These are phyloP conservation scores for Parapristionchus giblindavisi DNA, from an alignment of 2,888 invertebrate genomes.

Conservation along the genomic window DNA sequence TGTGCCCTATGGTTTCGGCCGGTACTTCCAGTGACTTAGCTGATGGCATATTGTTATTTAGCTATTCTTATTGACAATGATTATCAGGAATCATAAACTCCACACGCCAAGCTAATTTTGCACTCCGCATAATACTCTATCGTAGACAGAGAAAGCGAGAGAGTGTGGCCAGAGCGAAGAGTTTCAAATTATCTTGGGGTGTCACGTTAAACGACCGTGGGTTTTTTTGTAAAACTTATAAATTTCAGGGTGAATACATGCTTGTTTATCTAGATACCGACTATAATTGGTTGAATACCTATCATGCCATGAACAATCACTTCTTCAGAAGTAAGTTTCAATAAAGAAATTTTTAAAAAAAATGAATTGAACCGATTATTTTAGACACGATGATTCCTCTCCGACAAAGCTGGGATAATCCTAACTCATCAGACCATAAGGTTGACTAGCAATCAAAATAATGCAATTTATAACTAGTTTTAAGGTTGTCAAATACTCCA, in stretches of 20 bases:
- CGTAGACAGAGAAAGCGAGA: too few relatives aligned
- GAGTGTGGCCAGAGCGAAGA: too few relatives aligned
- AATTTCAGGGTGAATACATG: slow-evolving; percentile 80
- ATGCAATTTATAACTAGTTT: background rate
- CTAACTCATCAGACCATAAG: slow-evolving; percentile 59
- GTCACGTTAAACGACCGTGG: background rate
- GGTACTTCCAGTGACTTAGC: too few relatives aligned
- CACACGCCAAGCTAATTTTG: too few relatives aligned
- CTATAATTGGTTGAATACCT: slow-evolving; percentile 75
- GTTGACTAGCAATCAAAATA: background rate
- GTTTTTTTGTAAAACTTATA: background rate
- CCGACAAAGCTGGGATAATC: slow-evolving; percentile 56
- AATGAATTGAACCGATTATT: slow-evolving; percentile 17
- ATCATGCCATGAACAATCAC: slow-evolving; percentile 69
- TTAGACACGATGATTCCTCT: slow-evolving; percentile 62
- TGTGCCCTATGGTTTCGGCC: too few relatives aligned
- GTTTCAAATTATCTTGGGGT: too few relatives aligned
- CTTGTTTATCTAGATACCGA: slow-evolving; percentile 89
- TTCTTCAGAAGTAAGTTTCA: slow-evolving; percentile 61
- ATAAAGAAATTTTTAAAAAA: background rate
- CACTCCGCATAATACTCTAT: too few relatives aligned
- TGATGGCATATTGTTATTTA: too few relatives aligned
- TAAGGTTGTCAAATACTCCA: slow-evolving; percentile 74
- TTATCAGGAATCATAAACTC: too few relatives aligned
- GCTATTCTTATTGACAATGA: too few relatives aligned